A percentile compares a stretch with the other conserved stretches of the same genome.
These are phyloP conservation scores for Linhomoeus sp. DNA, from an alignment of 2,888 invertebrate species.

Conservation along the genomic window DNA sequence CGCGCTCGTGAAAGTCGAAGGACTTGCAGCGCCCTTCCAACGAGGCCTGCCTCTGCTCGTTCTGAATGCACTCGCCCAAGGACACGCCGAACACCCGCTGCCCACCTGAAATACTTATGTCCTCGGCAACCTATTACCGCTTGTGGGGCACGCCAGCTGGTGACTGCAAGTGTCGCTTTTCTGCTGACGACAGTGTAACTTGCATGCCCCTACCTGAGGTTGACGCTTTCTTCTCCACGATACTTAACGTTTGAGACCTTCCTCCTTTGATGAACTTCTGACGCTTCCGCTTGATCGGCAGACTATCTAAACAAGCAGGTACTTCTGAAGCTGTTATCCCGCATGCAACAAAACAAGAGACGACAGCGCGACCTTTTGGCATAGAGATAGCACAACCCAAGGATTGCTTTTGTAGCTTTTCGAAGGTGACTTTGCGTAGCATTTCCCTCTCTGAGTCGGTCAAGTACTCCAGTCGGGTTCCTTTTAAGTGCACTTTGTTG, in stretches of 20 bases:
- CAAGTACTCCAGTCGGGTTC: conserved; percentile 49
- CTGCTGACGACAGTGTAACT: too few species aligned
- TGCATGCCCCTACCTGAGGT: conserved; percentile 3
- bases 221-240: conserved; percentile 16
- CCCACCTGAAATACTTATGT: neutral
- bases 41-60: conserved; percentile 42
- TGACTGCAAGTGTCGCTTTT: too few species aligned
- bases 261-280: conserved; percentile 42
- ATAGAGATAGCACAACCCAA: conserved; percentile 57
- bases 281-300: conserved; percentile 11
- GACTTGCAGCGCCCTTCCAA: neutral
- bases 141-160: too few species aligned
- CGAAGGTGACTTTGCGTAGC: conserved; percentile 62
- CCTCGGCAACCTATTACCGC: neutral
- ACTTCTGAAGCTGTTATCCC: too few species aligned
- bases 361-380: conserved; percentile 72
- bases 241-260: conserved; percentile 44
- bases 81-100: conserved; percentile 60
- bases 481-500: conserved; percentile 48
- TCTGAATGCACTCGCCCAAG: conserved; percentile 58
- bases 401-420: conserved; percentile 62
- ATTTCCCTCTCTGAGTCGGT: conserved; percentile 57
- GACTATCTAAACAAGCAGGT: too few species aligned
- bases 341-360: too few species aligned
- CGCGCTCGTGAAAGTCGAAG: neutral